phyloP scores from a whole-genome alignment of 2,888 invertebrate species.

The Sinopyrophorus schimmeli region DNA sequence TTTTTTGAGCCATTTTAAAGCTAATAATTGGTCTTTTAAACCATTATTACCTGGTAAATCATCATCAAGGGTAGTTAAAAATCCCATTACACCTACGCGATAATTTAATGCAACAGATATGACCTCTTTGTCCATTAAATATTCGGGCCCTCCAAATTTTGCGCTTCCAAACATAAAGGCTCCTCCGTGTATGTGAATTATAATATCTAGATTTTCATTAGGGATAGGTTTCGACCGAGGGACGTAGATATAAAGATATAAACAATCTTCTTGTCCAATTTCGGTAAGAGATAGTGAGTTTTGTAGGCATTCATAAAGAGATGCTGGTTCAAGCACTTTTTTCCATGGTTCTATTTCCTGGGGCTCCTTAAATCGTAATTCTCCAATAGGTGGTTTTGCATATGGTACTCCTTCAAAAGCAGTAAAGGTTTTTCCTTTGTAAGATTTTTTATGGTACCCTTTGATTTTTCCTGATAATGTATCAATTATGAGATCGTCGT shows the following conservation, averaged over 20 bases:
- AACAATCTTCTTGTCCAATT: slow-evolving; percentile 17
- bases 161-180: slow-evolving; percentile 14
- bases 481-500: background rate
- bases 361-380: slow-evolving; percentile 15
- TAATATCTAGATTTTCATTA: slow-evolving; percentile 14
- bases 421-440: background rate
- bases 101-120: slow-evolving; percentile 13
- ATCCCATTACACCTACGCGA: slow-evolving; percentile 11
- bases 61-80: slow-evolving; percentile 10
- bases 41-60: slow-evolving; percentile 5
- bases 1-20: slow-evolving; percentile 65
- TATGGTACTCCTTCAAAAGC: slow-evolving; percentile 17
- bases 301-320: slow-evolving; percentile 1
- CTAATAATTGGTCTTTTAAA: slow-evolving; percentile 67
- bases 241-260: slow-evolving; percentile 18
- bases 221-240: background rate
- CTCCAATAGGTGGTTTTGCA: slow-evolving; percentile 14
- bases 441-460: slow-evolving; percentile 8
- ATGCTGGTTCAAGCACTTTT: background rate
- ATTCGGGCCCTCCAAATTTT: slow-evolving; percentile 1
- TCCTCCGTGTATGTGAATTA: slow-evolving; percentile 21
- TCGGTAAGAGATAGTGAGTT: background rate
- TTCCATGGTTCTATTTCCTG: slow-evolving; percentile 4
- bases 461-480: slow-evolving; percentile 5
- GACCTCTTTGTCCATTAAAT: slow-evolving; percentile 18